Percentiles rank a stretch among this genome's conserved stretches.
phyloP scores from a whole-genome alignment of 2,113 vertebrate species.

The Dicentrarchus labrax region DNA sequence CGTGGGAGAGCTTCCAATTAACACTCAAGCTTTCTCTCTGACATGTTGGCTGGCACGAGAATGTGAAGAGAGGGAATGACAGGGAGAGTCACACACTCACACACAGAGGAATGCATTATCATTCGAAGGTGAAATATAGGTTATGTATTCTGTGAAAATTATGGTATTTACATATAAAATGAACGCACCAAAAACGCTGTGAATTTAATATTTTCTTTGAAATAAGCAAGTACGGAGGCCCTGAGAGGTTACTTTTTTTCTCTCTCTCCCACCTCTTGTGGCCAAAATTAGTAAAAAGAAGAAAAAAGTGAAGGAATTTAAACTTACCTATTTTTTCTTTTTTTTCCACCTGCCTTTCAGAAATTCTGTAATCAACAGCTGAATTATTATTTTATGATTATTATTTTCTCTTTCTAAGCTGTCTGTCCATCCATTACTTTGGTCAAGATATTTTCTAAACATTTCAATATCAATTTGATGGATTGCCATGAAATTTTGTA shows the following conservation, averaged over 20 bases:
- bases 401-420: neutral
- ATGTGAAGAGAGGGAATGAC: constrained; percentile 37
- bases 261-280: no score
- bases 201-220: neutral
- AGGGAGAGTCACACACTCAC: constrained; percentile 6
- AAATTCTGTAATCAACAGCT: no score
- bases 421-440: neutral
- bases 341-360: no score
- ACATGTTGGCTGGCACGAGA: constrained; percentile 49
- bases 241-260: no score
- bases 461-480: neutral
- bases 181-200: neutral
- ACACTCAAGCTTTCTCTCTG: constrained; percentile 66
- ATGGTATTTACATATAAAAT: neutral
- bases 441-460: neutral
- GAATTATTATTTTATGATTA: no score
- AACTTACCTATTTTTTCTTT: no score
- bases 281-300: no score
- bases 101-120: neutral
- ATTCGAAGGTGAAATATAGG: neutral
- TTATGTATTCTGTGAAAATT: neutral
- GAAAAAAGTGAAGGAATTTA: no score
- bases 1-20: constrained; percentile 74
- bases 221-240: neutral
- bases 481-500: neutral